These are phyloP conservation scores for Magallana ariakensis DNA, from an alignment of 1,140 invertebrate genomes.

Conservation along the genomic window DNA sequence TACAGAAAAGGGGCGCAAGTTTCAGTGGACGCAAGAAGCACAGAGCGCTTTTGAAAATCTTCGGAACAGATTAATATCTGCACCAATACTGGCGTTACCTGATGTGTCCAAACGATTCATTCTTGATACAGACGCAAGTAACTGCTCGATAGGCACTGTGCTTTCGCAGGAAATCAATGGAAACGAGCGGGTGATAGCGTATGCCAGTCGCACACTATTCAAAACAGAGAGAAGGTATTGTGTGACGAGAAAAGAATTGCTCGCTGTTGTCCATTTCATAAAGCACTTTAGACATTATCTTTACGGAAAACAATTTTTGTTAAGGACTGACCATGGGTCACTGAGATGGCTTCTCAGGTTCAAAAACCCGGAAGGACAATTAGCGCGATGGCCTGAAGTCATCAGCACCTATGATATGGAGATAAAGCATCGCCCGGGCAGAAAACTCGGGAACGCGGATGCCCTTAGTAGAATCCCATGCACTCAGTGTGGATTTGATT, in stretches of 20 bases:
- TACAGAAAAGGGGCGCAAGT: slow-evolving; percentile 27
- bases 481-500: neutral
- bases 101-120: slow-evolving; percentile 52
- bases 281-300: too few relatives aligned
- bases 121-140: slow-evolving; percentile 64
- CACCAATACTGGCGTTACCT: slow-evolving; percentile 52
- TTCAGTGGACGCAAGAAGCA: neutral
- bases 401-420: slow-evolving; percentile 4
- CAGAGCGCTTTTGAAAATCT: too few relatives aligned
- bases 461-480: too few relatives aligned
- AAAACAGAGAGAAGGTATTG: too few relatives aligned
- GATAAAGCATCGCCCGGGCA: slow-evolving; percentile 20
- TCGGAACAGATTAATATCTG: slow-evolving; percentile 34
- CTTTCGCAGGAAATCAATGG: slow-evolving; percentile 70
- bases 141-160: slow-evolving; percentile 66
- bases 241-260: too few relatives aligned
- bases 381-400: slow-evolving; percentile 33
- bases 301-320: too few relatives aligned
- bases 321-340: slow-evolving; percentile 12
- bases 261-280: too few relatives aligned
- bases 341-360: slow-evolving; percentile 20
- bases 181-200: slow-evolving; percentile 55
- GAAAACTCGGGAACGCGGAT: slow-evolving; percentile 26
- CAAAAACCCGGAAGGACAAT: slow-evolving; percentile 26
- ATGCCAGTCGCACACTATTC: slow-evolving; percentile 3